These are phyloP conservation scores for Phocides pigmalion DNA, from an alignment of 1,140 invertebrate genomes.

Conservation along the genomic window DNA sequence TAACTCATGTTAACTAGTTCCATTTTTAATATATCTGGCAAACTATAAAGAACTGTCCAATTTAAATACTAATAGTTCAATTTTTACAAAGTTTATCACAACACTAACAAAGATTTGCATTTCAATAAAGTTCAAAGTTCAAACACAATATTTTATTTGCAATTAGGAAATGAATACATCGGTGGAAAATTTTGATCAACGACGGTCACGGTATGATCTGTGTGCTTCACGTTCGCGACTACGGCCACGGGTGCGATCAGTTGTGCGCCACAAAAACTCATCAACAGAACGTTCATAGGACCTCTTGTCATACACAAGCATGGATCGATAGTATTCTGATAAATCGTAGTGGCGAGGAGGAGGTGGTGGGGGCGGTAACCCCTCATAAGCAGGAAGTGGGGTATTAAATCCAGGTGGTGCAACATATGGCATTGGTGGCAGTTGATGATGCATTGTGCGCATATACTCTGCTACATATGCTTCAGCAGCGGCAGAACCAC, in stretches of 20 bases:
- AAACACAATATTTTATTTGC: slow-evolving; percentile 78
- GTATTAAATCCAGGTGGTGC: slow-evolving; percentile 86
- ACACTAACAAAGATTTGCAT: slow-evolving; percentile 64
- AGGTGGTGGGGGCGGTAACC: slow-evolving; percentile 88
- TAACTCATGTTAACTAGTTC: slow-evolving; percentile 29
- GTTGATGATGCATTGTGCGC: slow-evolving; percentile 91
- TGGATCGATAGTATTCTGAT: slow-evolving; percentile 84
- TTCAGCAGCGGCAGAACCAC: slow-evolving; percentile 88
- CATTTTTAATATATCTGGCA: slow-evolving; percentile 9
- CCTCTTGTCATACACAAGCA: slow-evolving; percentile 87
- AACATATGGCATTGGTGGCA: slow-evolving; percentile 89
- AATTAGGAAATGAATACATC: slow-evolving; percentile 74
- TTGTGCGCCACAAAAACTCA: slow-evolving; percentile 94
- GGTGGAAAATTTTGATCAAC: slow-evolving; percentile 66
- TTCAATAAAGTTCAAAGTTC: slow-evolving; percentile 82
- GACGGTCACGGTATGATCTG: slow-evolving; percentile 79
- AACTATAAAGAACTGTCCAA: slow-evolving; percentile 35
- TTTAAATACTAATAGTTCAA: slow-evolving; percentile 40
- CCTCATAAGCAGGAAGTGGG: slow-evolving; percentile 86
- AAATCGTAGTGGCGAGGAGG: slow-evolving; percentile 92
- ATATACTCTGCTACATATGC: slow-evolving; percentile 91
- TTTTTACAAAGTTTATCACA: slow-evolving; percentile 68
- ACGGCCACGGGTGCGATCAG: slow-evolving; percentile 84
- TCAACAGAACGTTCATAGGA: slow-evolving; percentile 95
- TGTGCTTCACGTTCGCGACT: slow-evolving; percentile 83